A percentile compares a stretch with the other conserved stretches of the same genome.
phyloP scores from a whole-genome alignment of 2,888 invertebrate species.

The Polymixis lichenea region DNA sequence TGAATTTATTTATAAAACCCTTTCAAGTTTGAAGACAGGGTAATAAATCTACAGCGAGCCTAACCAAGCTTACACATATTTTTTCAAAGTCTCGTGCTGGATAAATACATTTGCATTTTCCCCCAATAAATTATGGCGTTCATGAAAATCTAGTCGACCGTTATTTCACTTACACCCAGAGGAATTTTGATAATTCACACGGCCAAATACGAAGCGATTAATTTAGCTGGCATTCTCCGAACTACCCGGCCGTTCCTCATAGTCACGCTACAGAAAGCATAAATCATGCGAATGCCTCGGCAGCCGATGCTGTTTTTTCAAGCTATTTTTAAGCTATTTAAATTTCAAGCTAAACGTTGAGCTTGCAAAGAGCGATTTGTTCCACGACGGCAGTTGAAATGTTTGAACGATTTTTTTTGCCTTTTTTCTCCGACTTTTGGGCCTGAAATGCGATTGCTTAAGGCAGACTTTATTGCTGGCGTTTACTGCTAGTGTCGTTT shows the following conservation, averaged over 20 bases:
- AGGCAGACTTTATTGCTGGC: slow-evolving; percentile 57
- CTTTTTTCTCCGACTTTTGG: slow-evolving; percentile 49
- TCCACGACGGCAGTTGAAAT: slow-evolving; percentile 65
- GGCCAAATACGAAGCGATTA: slow-evolving; percentile 81
- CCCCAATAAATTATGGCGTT: slow-evolving; percentile 52
- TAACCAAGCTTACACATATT: slow-evolving; percentile 55
- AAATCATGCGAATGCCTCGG: slow-evolving; percentile 80
- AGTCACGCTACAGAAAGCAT: slow-evolving; percentile 82
- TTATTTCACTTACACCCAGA: slow-evolving; percentile 70
- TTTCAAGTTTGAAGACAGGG: slow-evolving; percentile 50
- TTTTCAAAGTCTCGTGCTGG: slow-evolving; percentile 51
- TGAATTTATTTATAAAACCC: slow-evolving; percentile 50
- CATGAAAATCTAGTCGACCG: slow-evolving; percentile 61
- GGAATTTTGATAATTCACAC: slow-evolving; percentile 74
- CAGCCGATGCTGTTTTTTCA: slow-evolving; percentile 68
- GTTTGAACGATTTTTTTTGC: slow-evolving; percentile 51
- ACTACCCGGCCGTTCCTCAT: slow-evolving; percentile 78
- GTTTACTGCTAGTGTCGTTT: slow-evolving; percentile 53
- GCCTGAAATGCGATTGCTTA: slow-evolving; percentile 62
- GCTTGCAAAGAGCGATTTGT: slow-evolving; percentile 75
- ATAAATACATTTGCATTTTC: slow-evolving; percentile 61
- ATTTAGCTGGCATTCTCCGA: slow-evolving; percentile 82
- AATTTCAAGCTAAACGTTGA: slow-evolving; percentile 77
- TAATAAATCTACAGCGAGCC: slow-evolving; percentile 36
- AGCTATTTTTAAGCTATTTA: slow-evolving; percentile 74